Base-by-base conservation (phyloP, 2,113 vertebrate species). In the Mellivora capensis region DNA sequence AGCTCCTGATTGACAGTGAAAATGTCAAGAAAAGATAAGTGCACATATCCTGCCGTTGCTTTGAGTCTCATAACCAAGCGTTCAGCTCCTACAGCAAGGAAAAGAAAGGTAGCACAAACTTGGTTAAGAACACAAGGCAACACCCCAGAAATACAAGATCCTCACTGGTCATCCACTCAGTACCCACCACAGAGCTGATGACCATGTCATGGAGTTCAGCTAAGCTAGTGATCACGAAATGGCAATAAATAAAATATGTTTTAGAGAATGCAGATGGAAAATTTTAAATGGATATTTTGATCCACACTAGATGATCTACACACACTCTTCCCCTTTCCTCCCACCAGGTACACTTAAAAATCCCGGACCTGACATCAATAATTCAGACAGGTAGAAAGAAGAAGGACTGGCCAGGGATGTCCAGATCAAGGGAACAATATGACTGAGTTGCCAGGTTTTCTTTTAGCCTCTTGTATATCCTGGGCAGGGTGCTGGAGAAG, bases 1-100 rank as follows among this genome's bases (percentile, higher is more conserved):
- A 93, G 92, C 57, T 64, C 61, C 80, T 84, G 94, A 97, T 42
- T 97, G 77, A 96, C 29, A 92, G 90, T 86, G 86, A 79, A 97
- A 96, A 83, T 74, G 91, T 80, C 57, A 79, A 25, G 76, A 89
- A 61, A 82, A 94, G 84, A 95, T 92, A 29, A 87, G 83, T 76
- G 54, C 17, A 4, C 13, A n/a, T 39, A 42, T 21, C 37, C 85
- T 37, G 79, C 71, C 13, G 6, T 62, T 89, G 77, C 52, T 79
- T 49, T 2, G 27, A 34, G 57, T 71, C 96, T 96, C 85, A 54
- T 49, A 91, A 37, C 39, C 34, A 91, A 87, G 42, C 62, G 13
- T 79, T 64, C 74, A n/a, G 18, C 52, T 57, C 57, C 52, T 39
- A 3, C 17, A n/a, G 27, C 82, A 6, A 6, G 2, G 14, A 29